Percentiles rank a stretch among this genome's conserved stretches.
Evolutionary conservation across 2,113 vertebrate species (phyloP).

Genomic region (Copsychus sechellarum): DNA sequence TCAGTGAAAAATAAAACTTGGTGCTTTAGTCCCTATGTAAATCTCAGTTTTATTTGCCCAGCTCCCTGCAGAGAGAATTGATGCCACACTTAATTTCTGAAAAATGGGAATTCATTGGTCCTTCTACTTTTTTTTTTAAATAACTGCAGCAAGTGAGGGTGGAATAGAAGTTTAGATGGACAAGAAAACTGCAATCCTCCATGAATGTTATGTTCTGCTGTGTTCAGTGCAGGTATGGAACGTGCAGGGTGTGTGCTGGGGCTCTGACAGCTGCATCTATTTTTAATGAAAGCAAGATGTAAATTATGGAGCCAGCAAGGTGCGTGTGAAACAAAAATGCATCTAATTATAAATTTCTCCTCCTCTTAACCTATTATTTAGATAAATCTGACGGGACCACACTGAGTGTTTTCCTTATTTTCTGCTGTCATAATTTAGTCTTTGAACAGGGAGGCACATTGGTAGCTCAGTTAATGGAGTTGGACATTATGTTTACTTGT

Average conservation of each 20-base stretch:
- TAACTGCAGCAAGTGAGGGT: background rate
- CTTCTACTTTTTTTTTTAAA: background rate
- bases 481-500: background rate
- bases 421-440: background rate
- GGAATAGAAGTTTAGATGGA: background rate
- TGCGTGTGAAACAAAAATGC: background rate
- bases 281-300: background rate
- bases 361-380: background rate
- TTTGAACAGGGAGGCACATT: background rate
- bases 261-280: background rate
- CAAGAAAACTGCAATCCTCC: background rate
- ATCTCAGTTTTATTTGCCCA: background rate
- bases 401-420: background rate
- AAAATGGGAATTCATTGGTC: background rate
- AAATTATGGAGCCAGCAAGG: background rate
- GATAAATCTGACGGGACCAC: background rate
- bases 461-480: background rate
- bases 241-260: background rate
- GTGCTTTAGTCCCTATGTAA: rapidly evolving
- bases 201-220: background rate
- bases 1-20: background rate
- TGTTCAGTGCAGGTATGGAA: background rate
- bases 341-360: background rate
- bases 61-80: background rate
- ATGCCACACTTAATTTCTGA: background rate